Percentiles rank a stretch among this genome's conserved stretches.
phyloP scores from a whole-genome alignment of 2,113 vertebrate species.

The Accipiter virgatus region DNA sequence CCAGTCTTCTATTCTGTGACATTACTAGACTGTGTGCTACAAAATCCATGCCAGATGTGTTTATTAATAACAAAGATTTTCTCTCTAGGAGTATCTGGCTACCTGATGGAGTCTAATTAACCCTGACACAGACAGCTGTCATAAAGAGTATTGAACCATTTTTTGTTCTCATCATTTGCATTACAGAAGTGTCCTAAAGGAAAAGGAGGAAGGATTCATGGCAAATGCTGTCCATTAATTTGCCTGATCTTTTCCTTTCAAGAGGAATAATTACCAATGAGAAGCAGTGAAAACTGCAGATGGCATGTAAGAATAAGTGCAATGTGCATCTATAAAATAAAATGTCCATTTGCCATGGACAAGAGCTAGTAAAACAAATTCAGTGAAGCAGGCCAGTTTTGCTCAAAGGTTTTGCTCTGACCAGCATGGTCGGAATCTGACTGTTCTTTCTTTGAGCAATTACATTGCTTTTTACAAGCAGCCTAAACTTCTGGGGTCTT shows the following conservation, averaged over 20 bases:
- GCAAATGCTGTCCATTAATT: background rate
- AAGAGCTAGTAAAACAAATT: background rate
- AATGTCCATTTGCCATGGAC: background rate
- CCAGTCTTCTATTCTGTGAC: background rate
- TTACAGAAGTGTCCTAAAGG: background rate
- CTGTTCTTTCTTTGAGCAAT: background rate
- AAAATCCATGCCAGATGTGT: background rate
- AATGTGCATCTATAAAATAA: background rate
- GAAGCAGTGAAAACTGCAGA: background rate
- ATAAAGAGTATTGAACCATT: background rate
- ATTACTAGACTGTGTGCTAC: background rate
- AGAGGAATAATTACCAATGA: background rate
- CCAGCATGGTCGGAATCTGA: background rate
- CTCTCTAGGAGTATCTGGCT: background rate
- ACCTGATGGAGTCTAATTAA: background rate
- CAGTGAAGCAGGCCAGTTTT: background rate
- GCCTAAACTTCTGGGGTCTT: background rate
- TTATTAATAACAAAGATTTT: background rate
- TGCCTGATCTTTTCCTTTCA: background rate
- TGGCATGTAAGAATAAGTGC: background rate
- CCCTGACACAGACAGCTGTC: background rate
- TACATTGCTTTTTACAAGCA: background rate
- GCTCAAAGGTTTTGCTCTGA: background rate
- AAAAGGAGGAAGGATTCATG: background rate
- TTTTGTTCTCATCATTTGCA: background rate